Evolutionary conservation across 2,797 vertebrate genomes (phyloP).

Genomic region (Perodicticus potto): DNA sequence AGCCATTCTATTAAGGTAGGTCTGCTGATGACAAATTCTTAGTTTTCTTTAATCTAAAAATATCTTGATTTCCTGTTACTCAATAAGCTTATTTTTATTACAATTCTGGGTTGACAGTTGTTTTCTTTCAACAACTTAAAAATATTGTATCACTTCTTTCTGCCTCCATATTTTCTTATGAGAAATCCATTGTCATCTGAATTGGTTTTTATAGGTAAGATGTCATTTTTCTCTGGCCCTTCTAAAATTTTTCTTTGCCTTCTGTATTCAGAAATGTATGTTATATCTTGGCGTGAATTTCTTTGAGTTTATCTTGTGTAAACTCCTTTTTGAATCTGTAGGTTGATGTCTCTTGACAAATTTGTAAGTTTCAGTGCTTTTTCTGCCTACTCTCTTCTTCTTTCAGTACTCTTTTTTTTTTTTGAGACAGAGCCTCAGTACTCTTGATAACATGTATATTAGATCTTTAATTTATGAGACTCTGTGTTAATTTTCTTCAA

Average conservation of each 20-base stretch:
- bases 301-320: background rate
- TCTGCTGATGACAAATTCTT: background rate
- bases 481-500: background rate
- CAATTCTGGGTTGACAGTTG: background rate
- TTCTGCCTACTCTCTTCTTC: background rate
- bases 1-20: background rate
- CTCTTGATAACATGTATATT: background rate
- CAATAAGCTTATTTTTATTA: background rate
- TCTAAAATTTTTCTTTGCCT: conserved; percentile 22
- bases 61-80: background rate
- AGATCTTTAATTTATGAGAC: background rate
- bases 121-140: background rate
- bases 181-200: background rate
- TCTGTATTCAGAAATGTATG: background rate
- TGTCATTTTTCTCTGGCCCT: background rate
- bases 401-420: too few relatives aligned
- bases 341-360: background rate
- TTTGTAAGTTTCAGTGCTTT: conserved; percentile 20
- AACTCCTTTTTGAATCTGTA: background rate
- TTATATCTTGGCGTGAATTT: background rate
- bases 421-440: too few relatives aligned
- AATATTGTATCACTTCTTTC: background rate
- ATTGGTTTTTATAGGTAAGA: background rate
- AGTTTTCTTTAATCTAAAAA: background rate
- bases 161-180: background rate